phyloP scores from a whole-genome alignment of 2,888 invertebrate genomes.

The Calephelis perditalis region DNA sequence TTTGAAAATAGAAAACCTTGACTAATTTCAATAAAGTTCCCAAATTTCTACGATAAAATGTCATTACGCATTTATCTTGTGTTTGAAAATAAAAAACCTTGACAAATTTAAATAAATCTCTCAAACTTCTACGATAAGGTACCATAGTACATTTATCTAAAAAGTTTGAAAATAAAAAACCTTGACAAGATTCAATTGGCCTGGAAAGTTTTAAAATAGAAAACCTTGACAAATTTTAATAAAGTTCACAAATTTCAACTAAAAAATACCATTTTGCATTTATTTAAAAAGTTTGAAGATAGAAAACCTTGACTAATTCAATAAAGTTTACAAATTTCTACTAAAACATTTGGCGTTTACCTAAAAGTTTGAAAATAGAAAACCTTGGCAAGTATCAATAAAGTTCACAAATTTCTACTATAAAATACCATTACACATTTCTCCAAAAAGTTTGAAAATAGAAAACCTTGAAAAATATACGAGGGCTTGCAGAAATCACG shows the following conservation, averaged over 20 bases:
- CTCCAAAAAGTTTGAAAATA: background rate
- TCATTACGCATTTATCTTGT: background rate
- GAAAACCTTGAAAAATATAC: background rate
- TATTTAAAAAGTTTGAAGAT: background rate
- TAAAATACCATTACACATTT: background rate
- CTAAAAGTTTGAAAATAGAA: background rate
- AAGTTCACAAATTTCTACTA: no score
- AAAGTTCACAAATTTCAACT: no score
- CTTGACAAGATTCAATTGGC: background rate
- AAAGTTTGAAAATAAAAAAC: background rate
- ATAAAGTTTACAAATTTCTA: no score
- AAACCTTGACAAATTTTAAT: background rate
- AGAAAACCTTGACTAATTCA: background rate
- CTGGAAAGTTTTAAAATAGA: background rate
- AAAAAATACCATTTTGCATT: background rate
- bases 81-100: background rate
- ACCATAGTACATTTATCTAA: background rate
- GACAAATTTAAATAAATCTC: background rate
- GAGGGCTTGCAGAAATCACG: background rate
- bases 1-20: background rate
- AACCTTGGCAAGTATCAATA: background rate
- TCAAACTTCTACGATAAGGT: no score
- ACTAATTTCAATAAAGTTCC: background rate
- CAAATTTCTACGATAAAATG: no score
- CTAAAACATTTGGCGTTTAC: background rate